Evolutionary conservation across 2,888 invertebrate genomes (phyloP).

Genomic region (Trisateles emortualis): DNA sequence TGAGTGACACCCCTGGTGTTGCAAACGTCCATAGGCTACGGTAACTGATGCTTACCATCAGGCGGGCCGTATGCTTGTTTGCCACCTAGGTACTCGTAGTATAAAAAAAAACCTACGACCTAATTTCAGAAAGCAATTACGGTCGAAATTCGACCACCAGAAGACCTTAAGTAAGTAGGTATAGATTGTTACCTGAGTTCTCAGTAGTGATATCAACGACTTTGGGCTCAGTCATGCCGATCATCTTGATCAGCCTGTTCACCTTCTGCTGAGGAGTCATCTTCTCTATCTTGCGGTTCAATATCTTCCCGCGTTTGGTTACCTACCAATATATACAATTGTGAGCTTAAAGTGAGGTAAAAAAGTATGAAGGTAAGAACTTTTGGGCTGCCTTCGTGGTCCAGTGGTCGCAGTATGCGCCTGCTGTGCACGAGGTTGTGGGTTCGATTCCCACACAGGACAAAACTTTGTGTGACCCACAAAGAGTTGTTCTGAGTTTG

Average conservation of each 20-base stretch:
- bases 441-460: too few relatives aligned
- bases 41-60: too few relatives aligned
- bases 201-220: constrained; percentile 96
- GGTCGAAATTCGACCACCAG: background rate
- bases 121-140: too few relatives aligned
- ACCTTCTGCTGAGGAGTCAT: constrained; percentile 92
- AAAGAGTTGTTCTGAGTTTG: too few relatives aligned
- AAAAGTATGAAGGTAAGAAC: background rate
- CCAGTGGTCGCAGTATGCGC: too few relatives aligned
- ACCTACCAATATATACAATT: constrained; percentile 59
- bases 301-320: constrained; percentile 77
- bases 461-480: too few relatives aligned
- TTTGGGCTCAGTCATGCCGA: constrained; percentile 96
- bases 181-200: constrained; percentile 85
- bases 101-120: too few relatives aligned
- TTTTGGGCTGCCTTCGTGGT: background rate
- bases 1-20: too few relatives aligned
- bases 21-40: too few relatives aligned
- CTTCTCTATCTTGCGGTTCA: constrained; percentile 86
- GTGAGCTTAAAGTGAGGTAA: background rate
- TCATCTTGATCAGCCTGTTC: constrained; percentile 91
- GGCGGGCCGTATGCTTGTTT: too few relatives aligned
- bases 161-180: background rate
- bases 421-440: too few relatives aligned
- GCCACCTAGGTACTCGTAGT: too few relatives aligned